These are phyloP conservation scores for Galeopterus variegatus DNA, from an alignment of 2,113 vertebrate species.

Conservation along the genomic window DNA sequence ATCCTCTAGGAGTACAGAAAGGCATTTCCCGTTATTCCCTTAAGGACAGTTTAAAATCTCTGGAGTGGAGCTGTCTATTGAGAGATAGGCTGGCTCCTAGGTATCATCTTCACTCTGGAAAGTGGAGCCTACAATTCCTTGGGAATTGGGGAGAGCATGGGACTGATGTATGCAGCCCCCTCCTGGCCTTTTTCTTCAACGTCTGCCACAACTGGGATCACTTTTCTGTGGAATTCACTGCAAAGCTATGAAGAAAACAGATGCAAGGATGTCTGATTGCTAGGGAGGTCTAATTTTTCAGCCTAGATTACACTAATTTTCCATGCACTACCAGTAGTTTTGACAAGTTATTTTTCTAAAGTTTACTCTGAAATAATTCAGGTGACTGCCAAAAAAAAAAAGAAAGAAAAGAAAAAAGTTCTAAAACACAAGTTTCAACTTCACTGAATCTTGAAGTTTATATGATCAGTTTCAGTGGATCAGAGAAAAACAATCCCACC, in stretches of 20 bases:
- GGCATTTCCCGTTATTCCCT: neutral
- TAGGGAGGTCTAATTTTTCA: neutral
- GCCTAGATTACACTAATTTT: neutral
- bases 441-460: slow-evolving; percentile 63
- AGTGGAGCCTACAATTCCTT: neutral
- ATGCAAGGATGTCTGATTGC: neutral
- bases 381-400: neutral
- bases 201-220: neutral
- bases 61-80: neutral
- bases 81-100: neutral
- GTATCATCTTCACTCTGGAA: neutral
- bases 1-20: neutral
- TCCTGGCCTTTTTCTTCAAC: neutral
- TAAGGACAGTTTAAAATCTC: neutral
- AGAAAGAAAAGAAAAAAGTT: neutral
- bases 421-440: slow-evolving; percentile 15
- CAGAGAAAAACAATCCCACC: slow-evolving; percentile 68
- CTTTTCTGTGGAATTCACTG: neutral
- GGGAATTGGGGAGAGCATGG: neutral
- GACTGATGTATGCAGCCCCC: neutral
- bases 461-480: slow-evolving; percentile 55
- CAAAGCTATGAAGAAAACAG: neutral
- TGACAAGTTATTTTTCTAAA: neutral
- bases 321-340: neutral
- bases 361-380: slow-evolving; percentile 66